Conservation (phyloP, 2,888 invertebrate genomes). For the Luffia ferchaultella region DNA sequence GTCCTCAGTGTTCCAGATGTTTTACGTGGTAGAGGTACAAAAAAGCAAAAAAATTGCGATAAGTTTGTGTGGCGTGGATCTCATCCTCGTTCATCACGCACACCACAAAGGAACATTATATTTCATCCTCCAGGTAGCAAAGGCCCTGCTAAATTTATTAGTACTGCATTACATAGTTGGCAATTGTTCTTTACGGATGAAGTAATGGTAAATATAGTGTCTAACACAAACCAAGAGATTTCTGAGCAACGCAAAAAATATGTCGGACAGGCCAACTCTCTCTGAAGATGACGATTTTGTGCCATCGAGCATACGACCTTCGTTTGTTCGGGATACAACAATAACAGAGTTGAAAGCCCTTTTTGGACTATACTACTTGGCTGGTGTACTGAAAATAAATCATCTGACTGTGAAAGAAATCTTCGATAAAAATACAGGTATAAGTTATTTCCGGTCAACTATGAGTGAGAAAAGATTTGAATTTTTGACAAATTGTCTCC, state of each 20-base stretch:
- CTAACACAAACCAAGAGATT: no score
- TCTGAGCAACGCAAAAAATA: neutral
- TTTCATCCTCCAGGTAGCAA: conserved; percentile 5
- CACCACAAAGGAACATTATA: conserved; percentile 4
- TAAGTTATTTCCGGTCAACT: conserved; percentile 13
- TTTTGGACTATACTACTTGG: conserved; percentile 14
- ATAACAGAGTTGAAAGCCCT: conserved; percentile 12
- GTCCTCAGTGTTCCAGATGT: neutral
- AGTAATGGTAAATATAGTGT: neutral
- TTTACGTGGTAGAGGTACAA: conserved; percentile 1
- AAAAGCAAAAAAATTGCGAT: conserved; percentile 2
- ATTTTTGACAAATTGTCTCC: conserved; percentile 12
- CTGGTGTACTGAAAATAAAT: conserved; percentile 14
- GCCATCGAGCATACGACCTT: conserved; percentile 1
- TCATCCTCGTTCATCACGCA: neutral
- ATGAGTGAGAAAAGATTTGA: conserved; percentile 12
- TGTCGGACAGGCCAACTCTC: neutral
- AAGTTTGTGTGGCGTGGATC: conserved; percentile 4
- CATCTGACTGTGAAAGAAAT: conserved; percentile 12
- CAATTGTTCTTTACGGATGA: neutral
- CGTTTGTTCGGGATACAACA: neutral
- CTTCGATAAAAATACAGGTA: conserved; percentile 13
- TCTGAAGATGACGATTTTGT: neutral
- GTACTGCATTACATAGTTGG: neutral
- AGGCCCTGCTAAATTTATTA: conserved; percentile 2